These are phyloP conservation scores for Eubucco bourcierii DNA, from an alignment of 2,113 vertebrate genomes.

Conservation along the genomic window DNA sequence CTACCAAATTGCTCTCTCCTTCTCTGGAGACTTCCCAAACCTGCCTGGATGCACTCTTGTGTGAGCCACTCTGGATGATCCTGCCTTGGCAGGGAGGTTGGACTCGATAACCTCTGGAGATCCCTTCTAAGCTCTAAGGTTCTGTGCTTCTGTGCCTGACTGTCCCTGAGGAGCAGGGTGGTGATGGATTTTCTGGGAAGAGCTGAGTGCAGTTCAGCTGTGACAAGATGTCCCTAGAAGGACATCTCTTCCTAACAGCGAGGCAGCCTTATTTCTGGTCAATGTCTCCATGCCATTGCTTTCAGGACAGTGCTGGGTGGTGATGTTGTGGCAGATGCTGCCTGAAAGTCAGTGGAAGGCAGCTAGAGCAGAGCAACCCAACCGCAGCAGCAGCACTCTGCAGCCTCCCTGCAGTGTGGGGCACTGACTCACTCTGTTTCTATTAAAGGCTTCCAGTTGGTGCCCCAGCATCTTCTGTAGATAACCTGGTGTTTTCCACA, in stretches of 20 bases:
- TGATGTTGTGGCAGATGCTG: not conserved
- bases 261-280: not conserved
- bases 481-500: not conserved
- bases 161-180: not conserved
- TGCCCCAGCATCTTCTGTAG: not conserved
- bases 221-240: not conserved
- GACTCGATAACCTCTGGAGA: too few relatives aligned
- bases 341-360: not conserved
- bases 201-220: not conserved
- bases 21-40: too few relatives aligned
- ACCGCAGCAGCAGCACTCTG: not conserved
- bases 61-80: too few relatives aligned
- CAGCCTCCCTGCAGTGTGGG: accelerated
- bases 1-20: not conserved
- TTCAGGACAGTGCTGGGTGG: not conserved
- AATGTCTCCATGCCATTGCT: not conserved
- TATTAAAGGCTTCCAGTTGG: not conserved
- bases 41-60: too few relatives aligned
- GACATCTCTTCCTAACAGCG: not conserved
- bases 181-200: not conserved
- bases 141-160: too few relatives aligned
- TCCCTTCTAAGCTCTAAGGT: too few relatives aligned
- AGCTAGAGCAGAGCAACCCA: not conserved
- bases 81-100: too few relatives aligned
- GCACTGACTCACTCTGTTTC: not conserved